A percentile compares a stretch with the other conserved stretches of the same genome.
These are phyloP conservation scores for Netelia melanura DNA, from an alignment of 2,888 invertebrate species.

Conservation along the genomic window DNA sequence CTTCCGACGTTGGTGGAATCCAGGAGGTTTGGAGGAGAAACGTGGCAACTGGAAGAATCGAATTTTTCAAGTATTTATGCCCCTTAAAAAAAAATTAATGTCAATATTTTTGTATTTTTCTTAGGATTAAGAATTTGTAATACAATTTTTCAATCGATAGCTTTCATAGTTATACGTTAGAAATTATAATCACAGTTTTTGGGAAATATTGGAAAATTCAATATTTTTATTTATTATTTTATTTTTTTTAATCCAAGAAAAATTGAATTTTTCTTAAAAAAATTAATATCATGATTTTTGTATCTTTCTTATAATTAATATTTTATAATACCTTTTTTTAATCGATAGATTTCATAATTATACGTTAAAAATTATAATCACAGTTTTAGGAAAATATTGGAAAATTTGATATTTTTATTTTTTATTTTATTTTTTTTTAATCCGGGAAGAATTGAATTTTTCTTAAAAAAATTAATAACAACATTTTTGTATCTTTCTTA, in stretches of 20 bases:
- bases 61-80: slow-evolving; percentile 89
- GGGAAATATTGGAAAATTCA: too few species aligned
- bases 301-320: neutral
- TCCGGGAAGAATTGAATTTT: slow-evolving; percentile 88
- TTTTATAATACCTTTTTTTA: too few species aligned
- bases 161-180: too few species aligned
- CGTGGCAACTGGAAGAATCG: slow-evolving; percentile 88
- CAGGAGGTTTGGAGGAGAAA: slow-evolving; percentile 88
- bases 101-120: neutral
- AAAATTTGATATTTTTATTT: too few species aligned
- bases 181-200: too few species aligned
- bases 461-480: slow-evolving; percentile 74
- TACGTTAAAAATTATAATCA: too few species aligned
- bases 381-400: too few species aligned
- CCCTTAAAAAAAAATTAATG: neutral
- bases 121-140: neutral
- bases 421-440: too few species aligned
- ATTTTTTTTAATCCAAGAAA: slow-evolving; percentile 82
- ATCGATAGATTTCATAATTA: too few species aligned
- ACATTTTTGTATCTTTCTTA: neutral
- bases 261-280: slow-evolving; percentile 87
- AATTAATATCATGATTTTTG: neutral
- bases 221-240: too few species aligned
- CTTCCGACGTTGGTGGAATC: slow-evolving; percentile 88
- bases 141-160: slow-evolving; percentile 1